A percentile compares a stretch with the other conserved stretches of the same genome.
These are phyloP conservation scores for Danio aesculapii DNA, from an alignment of 2,797 vertebrate species.

Conservation along the genomic window DNA sequence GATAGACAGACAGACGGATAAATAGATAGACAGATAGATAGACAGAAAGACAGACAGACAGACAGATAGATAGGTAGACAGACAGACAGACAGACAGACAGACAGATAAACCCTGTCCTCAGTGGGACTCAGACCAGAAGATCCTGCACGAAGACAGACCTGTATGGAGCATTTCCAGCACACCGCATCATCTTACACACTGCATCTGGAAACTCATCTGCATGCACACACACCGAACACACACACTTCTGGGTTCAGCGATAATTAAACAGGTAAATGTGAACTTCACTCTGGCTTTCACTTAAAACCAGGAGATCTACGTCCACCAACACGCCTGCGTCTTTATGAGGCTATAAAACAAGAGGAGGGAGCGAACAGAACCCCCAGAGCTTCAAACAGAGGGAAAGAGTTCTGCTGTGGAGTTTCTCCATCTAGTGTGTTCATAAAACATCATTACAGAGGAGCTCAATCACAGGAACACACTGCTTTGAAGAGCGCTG, in stretches of 20 bases:
- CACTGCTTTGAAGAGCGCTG: conserved; percentile 34
- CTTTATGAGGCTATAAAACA: conserved; percentile 70
- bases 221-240: neutral
- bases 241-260: conserved; percentile 18
- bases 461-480: conserved; percentile 13
- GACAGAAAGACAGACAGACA: no score
- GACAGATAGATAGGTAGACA: no score
- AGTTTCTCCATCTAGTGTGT: conserved; percentile 42
- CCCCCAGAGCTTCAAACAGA: conserved; percentile 60
- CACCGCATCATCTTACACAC: neutral
- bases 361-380: conserved; percentile 56
- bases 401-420: conserved; percentile 43
- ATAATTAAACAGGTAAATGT: conserved; percentile 54
- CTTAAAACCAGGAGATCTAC: conserved; percentile 64
- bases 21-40: no score
- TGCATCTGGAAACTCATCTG: neutral
- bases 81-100: no score
- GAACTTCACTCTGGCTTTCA: conserved; percentile 54
- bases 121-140: conserved; percentile 31
- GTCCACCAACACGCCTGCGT: conserved; percentile 61
- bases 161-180: conserved; percentile 12
- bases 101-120: conserved; percentile 1
- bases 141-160: conserved; percentile 10
- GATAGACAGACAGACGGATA: no score
- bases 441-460: conserved; percentile 48